phyloP scores from a whole-genome alignment of 2,797 vertebrate genomes.

The Ammospiza maritima region DNA sequence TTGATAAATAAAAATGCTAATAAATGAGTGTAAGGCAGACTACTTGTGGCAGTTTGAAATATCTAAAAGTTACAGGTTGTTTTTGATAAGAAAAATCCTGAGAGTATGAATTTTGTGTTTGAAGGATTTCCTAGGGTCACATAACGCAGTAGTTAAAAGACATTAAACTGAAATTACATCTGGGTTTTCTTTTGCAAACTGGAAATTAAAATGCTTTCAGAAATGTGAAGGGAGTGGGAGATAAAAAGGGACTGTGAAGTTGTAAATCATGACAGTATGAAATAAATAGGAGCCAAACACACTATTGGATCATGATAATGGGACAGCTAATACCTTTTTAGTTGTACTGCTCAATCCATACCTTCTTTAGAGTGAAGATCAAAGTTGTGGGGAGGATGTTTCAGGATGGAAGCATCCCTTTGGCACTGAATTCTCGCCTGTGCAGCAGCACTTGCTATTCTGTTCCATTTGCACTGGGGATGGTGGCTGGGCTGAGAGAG shows the following conservation, averaged over 20 bases:
- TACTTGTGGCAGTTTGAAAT: neutral
- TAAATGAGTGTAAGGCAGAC: neutral
- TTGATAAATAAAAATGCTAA: neutral
- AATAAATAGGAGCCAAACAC: neutral
- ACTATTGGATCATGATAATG: neutral
- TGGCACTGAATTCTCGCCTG: neutral
- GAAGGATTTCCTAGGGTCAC: neutral
- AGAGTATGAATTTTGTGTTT: neutral
- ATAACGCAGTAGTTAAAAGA: neutral
- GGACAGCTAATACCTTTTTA: neutral
- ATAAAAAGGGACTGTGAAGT: rapidly evolving
- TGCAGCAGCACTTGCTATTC: neutral
- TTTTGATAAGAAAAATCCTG: neutral
- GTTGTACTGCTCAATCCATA: neutral
- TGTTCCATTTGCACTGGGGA: neutral
- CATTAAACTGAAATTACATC: neutral
- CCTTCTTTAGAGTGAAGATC: neutral
- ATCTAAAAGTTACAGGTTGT: neutral
- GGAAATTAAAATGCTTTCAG: neutral
- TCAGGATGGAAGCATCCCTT: neutral
- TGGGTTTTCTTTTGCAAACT: neutral
- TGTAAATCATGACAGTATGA: neutral
- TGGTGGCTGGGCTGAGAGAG: rapidly evolving
- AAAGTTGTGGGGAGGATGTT: neutral
- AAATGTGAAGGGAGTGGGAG: neutral